Evolutionary conservation across 2,888 invertebrate genomes (phyloP).

Genomic region (Metalampra italica): DNA sequence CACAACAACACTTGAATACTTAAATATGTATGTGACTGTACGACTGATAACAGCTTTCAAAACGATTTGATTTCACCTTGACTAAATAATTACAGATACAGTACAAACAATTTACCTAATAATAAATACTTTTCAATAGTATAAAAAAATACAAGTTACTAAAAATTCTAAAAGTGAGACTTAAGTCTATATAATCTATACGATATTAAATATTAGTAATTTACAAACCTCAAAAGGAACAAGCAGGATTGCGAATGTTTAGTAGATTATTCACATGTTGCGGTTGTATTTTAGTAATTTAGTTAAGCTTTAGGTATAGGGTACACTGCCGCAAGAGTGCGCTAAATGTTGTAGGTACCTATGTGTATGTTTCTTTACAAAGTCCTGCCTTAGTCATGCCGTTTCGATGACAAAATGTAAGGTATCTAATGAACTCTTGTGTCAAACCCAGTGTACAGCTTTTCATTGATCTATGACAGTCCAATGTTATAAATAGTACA

Average conservation of each 20-base stretch:
- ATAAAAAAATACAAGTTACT: no score
- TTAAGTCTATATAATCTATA: no score
- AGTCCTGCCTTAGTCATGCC: slow-evolving; percentile 1
- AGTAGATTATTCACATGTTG: slow-evolving; percentile 9
- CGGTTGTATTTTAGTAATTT: slow-evolving; percentile 3
- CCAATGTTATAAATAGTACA: not conserved
- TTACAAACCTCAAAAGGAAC: not conserved
- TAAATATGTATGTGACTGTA: no score
- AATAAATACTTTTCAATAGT: no score
- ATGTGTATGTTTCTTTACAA: not conserved
- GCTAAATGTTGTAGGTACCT: not conserved
- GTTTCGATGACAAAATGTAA: not conserved
- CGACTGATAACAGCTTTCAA: no score
- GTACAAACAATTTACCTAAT: no score
- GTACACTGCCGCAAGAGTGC: slow-evolving; percentile 3
- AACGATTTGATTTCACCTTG: no score
- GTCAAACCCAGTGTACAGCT: not conserved
- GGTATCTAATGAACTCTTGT: not conserved
- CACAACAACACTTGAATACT: no score
- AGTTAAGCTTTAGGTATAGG: not conserved
- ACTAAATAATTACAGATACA: no score
- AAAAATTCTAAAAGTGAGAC: no score
- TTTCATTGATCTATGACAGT: not conserved
- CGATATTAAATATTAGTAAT: no score
- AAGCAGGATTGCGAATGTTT: slow-evolving; percentile 3